phyloP scores from a whole-genome alignment of 2,113 vertebrate genomes.

The Harpagus bidentatus region DNA sequence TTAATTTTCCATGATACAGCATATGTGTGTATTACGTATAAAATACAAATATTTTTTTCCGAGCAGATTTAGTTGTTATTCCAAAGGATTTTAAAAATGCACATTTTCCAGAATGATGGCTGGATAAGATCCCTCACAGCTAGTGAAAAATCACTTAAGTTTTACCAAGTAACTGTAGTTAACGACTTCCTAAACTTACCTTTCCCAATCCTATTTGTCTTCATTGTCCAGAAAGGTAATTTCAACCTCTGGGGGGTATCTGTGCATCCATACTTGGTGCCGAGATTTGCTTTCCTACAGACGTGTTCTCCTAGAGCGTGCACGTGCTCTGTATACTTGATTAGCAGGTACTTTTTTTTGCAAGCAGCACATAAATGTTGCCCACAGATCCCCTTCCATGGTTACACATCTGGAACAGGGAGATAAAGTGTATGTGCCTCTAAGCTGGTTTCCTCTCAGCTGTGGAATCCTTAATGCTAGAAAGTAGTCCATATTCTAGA shows the following conservation, averaged over 20 bases:
- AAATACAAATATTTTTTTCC: not conserved
- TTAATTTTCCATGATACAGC: not conserved
- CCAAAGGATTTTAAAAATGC: not conserved
- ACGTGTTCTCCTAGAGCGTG: rapidly evolving
- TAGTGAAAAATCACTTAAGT: not conserved
- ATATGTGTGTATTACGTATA: no score
- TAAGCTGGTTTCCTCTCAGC: not conserved
- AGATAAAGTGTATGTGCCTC: not conserved
- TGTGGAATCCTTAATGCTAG: not conserved
- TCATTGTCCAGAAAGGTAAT: not conserved
- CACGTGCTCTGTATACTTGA: not conserved
- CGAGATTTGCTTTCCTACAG: not conserved
- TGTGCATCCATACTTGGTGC: not conserved
- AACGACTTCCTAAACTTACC: not conserved
- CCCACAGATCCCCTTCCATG: not conserved
- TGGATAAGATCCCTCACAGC: not conserved
- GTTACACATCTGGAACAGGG: not conserved
- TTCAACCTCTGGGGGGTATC: not conserved
- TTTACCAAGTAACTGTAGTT: not conserved
- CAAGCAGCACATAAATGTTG: not conserved
- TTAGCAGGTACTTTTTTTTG: not conserved
- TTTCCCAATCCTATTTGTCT: not conserved
- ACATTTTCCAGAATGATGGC: not conserved
- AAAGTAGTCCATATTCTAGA: not conserved
- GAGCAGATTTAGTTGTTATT: not conserved